Base-by-base conservation (phyloP, 2,888 invertebrate species). In the Auanema freiburgensis region DNA sequence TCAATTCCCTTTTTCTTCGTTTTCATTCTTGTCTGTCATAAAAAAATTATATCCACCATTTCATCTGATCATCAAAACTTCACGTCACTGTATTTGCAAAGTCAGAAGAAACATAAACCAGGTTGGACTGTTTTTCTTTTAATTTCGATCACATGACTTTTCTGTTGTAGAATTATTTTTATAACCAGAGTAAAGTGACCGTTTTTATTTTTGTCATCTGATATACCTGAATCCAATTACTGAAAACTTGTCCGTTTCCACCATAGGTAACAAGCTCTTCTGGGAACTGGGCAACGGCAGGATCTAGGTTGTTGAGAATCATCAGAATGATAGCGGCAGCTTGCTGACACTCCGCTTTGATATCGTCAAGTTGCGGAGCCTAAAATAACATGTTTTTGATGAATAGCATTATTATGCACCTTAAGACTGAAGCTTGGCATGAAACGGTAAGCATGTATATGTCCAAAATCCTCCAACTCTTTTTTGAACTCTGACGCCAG, bases 261-360 rank as follows among this genome's bases (percentile, higher is more conserved):
- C 89, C 89, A 77, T 89, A 89, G 1, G 88, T 89, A 33, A 89
- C 87, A 33, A 88, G 82, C 76, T 88, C 88, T 58, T 89, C 86
- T 2, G 88, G 88, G 79, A 88, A 89, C 81, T 72, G 67, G 2
- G 88, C 88, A n/a, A 89, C 88, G 23, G 80, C 78, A 1, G 86
- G 87, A 79, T 89, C 88, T 74, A 89, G 84, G 79, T 89, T 89
- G 80, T 89, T 89, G 85, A 88, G 86, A 66, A 89, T 87, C 89
- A 89, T 89, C 57, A 87, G 86, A 85, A 88, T 88, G 33, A 89
- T 87, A 42, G 88, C 87, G 0, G 87, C 87, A 0, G 86, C 87
- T 62, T 82, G 79, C 41, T 71, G 66, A 25, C 71, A 71, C n/a
- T 72, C 69, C 1, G 77, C 76, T 0, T 66, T 64, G 18, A 81